Base-by-base conservation (phyloP, 2,888 invertebrate species). In the Hirtodrosophila duncani region DNA sequence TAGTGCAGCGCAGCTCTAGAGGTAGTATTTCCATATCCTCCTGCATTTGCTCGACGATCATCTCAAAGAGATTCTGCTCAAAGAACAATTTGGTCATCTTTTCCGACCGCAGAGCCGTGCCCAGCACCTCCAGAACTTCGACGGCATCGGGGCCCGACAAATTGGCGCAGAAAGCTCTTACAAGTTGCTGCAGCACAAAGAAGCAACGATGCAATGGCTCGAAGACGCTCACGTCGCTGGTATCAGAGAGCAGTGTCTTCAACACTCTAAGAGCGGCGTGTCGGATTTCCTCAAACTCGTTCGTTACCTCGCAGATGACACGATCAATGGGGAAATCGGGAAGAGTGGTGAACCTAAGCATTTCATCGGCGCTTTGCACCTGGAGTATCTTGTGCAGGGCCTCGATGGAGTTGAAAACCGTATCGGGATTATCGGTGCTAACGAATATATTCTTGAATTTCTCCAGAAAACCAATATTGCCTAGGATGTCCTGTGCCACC, bases 11-110 rank as follows among this genome's bases (percentile, higher is more conserved):
- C 1, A 58, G 42, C 1, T 65, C 63, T 3, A 64, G 26, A 0
- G 55, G 31, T 10, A 61, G 14, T 0, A 36, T 18, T 0, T 58
- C 52, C 17, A 67, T 37, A 14, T 63, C 36, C 0, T 34, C 45
- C 3, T 51, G 45, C 3, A 84, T 6, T 2, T 68, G 48, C 37
- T 67, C 67, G 9, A 82, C 48, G 18, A 79, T 67, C 41, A 59
- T 56, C 3, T 84, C 82, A 20, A 83, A 84, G 0, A 83, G 66
- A 52, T 84, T 84, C 14, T 77, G 68, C 26, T 84, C 82, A 30
- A 84, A 84, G 33, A 83, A 84, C 3, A 84, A 33, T 20, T 78
- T 67, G 0, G 79, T 64, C 67, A 84, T 74, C 21, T 66, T 63
- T 18, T 83, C 80, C 1, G 82, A 68, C 1, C 77, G 68, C 67